Evolutionary conservation across 2,113 vertebrate genomes (phyloP), one percentile per base, ranked within the genome.

Genomic region (Cavia porcellus): DNA sequence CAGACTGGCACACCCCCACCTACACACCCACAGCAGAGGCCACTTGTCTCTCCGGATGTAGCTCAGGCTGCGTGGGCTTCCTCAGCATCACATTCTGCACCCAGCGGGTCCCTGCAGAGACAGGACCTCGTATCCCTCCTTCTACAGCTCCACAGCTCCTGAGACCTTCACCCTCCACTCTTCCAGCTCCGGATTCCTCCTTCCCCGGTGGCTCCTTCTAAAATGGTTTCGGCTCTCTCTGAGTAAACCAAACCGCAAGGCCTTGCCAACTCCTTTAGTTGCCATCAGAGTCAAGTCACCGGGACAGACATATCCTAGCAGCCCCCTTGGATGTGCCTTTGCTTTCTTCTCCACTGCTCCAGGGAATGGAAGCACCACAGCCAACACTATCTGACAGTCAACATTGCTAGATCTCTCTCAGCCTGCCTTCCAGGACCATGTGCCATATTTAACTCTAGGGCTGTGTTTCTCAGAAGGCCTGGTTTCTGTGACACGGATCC

Each of bases 401-500:
- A 2, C 2, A 7, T 59, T 35, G 68, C 47, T 4, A 35, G 38
- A 35, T n/a, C 72, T 68, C 7, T 17, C 32, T 84, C 61, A 79
- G 62, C 50, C 70, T 24, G 10, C 84, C 59, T 91, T 86, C 25
- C 30, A 32, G 3, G 64, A 91, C 75, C 64, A 61, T 64, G 52
- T 66, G 52, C 52, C 66, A 61, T 80, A 66, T 66, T 90, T 77
- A 77, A 83, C 88, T 95, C 52, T 10, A 52, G 55, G 55, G 42
- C 35, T 38, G 32, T 19, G 15, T 38, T 70, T 96, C 89, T 88
- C 70, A 68, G 75, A 92, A 75, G n/a, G 92, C 57, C 52, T 96
- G 38, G 52, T 42, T 91, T 85, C 70, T 30, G 38, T 55, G 25
- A 59, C 11, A 72, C 6, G 5, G 30, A 62, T 35, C 55, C 55